Evolutionary conservation across 2,888 invertebrate genomes (phyloP).

Genomic region (Synergus gifuensis): DNA sequence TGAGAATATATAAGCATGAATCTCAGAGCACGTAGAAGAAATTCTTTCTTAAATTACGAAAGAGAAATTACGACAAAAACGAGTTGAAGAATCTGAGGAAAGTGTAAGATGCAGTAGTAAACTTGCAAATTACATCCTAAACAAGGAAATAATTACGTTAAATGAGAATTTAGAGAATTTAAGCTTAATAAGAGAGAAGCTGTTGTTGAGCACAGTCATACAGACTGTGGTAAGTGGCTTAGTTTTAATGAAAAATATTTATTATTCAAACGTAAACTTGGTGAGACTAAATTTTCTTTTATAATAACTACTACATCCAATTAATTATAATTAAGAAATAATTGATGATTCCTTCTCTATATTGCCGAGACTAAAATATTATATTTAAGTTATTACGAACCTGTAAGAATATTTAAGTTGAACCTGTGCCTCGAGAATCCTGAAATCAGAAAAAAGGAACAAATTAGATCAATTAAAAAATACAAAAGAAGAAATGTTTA

Average conservation of each 20-base stretch:
- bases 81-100: constrained; percentile 18
- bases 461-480: background rate
- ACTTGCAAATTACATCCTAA: background rate
- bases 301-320: too few relatives aligned
- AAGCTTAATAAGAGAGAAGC: background rate
- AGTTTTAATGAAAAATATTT: too few relatives aligned
- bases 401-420: constrained; percentile 47
- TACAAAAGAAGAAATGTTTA: background rate
- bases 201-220: background rate
- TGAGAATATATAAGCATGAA: constrained; percentile 33
- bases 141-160: background rate
- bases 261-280: too few relatives aligned
- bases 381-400: constrained; percentile 46
- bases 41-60: constrained; percentile 37
- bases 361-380: constrained; percentile 10
- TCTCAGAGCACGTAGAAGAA: constrained; percentile 39
- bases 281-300: too few relatives aligned
- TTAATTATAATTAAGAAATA: too few relatives aligned
- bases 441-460: constrained; percentile 4
- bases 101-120: background rate
- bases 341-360: too few relatives aligned
- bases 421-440: constrained; percentile 13
- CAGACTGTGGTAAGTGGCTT: too few relatives aligned
- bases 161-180: background rate
- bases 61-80: constrained; percentile 25